Conservation (phyloP, 2,888 invertebrate species). For the Homarus gammarus region DNA sequence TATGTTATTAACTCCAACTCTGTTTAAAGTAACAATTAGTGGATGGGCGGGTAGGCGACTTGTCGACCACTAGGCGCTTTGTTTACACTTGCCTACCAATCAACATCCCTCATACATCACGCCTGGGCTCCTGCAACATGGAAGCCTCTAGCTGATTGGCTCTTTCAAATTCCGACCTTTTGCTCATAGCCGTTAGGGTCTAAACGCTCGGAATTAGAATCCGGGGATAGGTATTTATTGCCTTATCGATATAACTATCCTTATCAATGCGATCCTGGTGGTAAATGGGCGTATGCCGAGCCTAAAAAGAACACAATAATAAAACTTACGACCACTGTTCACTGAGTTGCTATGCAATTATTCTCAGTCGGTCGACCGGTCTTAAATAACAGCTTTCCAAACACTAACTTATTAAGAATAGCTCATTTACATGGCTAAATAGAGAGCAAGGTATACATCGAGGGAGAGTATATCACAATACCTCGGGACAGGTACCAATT, state of each 20-base stretch:
- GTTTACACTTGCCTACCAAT: slow-evolving; percentile 76
- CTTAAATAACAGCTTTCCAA: slow-evolving; percentile 75
- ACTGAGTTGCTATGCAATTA: slow-evolving; percentile 69
- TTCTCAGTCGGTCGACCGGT: slow-evolving; percentile 53
- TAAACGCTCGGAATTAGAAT: not conserved
- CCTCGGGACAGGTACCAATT: slow-evolving; percentile 73
- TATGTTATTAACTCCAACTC: slow-evolving; percentile 74
- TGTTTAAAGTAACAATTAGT: slow-evolving; percentile 75
- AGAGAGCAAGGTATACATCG: slow-evolving; percentile 74
- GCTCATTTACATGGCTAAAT: slow-evolving; percentile 75
- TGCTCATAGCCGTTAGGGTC: not conserved
- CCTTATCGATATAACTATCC: slow-evolving; percentile 73
- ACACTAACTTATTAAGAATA: slow-evolving; percentile 75
- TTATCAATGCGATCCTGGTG: slow-evolving; percentile 73
- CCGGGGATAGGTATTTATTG: slow-evolving; percentile 58
- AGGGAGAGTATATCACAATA: slow-evolving; percentile 73
- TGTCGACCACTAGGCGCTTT: slow-evolving; percentile 75
- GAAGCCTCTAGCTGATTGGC: slow-evolving; percentile 58
- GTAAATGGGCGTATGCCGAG: slow-evolving; percentile 68
- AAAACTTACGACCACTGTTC: slow-evolving; percentile 54
- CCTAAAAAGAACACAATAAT: slow-evolving; percentile 55
- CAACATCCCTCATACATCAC: slow-evolving; percentile 76
- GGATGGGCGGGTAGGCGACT: slow-evolving; percentile 73
- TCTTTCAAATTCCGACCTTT: slow-evolving; percentile 39
- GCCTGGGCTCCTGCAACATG: slow-evolving; percentile 59